Evolutionary conservation across 2,888 invertebrate species (phyloP).

Genomic region (Liodrosophila aerea): DNA sequence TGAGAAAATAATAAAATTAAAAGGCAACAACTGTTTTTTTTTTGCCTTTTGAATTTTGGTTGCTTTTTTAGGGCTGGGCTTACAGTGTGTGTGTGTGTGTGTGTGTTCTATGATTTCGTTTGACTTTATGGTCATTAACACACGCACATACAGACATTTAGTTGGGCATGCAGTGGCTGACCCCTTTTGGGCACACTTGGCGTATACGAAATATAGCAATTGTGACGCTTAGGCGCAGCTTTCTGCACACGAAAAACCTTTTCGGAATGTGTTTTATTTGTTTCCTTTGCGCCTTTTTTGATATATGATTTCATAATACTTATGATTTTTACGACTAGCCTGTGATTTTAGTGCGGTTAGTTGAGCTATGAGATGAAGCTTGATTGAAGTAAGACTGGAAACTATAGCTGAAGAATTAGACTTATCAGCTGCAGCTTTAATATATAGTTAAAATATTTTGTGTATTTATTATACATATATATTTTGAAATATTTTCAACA

Average conservation of each 20-base stretch:
- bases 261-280: constrained; percentile 3
- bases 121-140: constrained; percentile 47
- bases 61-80: constrained; percentile 47
- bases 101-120: constrained; percentile 38
- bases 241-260: constrained; percentile 30
- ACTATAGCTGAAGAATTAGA: neutral
- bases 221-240: constrained; percentile 34
- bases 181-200: constrained; percentile 39
- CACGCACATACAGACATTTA: constrained; percentile 22
- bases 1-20: constrained; percentile 72
- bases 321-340: constrained; percentile 36
- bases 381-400: neutral
- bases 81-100: constrained; percentile 60
- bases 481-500: no score
- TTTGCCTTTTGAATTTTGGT: constrained; percentile 20
- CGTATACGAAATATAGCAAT: constrained; percentile 47
- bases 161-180: constrained; percentile 28
- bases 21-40: constrained; percentile 19
- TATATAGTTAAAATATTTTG: no score
- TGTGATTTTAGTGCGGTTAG: constrained; percentile 20
- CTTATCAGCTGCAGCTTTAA: no score
- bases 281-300: constrained; percentile 13
- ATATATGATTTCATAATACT: constrained; percentile 45
- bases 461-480: no score
- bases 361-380: neutral